Evolutionary conservation across 2,113 vertebrate species (phyloP), one percentile per base, ranked within the genome.

Genomic region (Carassius carassius): DNA sequence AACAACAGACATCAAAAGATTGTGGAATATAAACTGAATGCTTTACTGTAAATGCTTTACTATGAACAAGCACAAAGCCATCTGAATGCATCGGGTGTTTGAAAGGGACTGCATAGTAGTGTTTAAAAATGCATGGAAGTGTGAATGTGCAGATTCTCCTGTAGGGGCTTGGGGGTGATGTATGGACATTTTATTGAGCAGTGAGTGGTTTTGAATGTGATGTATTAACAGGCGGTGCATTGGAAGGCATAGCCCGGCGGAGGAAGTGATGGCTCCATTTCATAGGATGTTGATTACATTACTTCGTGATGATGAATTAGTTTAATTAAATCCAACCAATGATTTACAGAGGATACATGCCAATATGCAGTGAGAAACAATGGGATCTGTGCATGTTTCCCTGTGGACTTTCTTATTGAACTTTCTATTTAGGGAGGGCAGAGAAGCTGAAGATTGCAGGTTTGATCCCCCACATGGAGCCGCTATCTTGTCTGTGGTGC

Each of bases 1-100:
- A 92, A 92, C 91, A 87, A 84, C 89, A 69, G 84, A 85, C 91
- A 86, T 88, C 81, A 85, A 87, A 90, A 87, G 82, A 82, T 92
- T 84, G 89, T 41, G 58, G 81, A 77, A 69, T 88, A 89, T 87
- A 90, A 90, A 90, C 92, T 29, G 29, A 29, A 29, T 29, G 29
- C 29, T 29, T 29, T 29, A 29, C 29, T 29, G 2, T 29, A 29
- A 29, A 29, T 29, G 29, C 29, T 1, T 29, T 29, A 29, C 87
- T 87, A 88, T 83, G 77, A 72, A 63, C 70, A 74, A 86, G 49
- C 81, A 73, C 62, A 51, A 84, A 77, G 78, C 67, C 78, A 56
- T 72, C 56, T 79, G 78, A 82, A 78, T 78, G 84, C 81, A 82
- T 86, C 6, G 19, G 23, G n/a, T 29, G 76, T 76, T 62, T 86